phyloP scores from a whole-genome alignment of 2,797 vertebrate genomes.

The Ctenopoma multispine region DNA sequence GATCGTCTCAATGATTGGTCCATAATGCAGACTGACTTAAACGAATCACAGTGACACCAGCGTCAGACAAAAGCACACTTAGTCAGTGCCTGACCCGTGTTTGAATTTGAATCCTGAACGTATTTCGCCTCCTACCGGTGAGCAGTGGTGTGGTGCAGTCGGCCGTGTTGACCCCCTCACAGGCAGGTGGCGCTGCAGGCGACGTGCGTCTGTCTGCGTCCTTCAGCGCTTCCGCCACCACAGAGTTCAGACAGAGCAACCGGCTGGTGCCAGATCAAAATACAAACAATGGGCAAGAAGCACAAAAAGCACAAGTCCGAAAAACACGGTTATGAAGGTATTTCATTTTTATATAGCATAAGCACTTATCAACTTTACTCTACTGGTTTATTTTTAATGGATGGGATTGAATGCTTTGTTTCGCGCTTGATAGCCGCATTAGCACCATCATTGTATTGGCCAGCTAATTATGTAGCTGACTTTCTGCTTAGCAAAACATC shows the following conservation, averaged over 20 bases:
- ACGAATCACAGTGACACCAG: too few species aligned
- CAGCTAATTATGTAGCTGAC: background rate
- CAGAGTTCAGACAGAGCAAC: slow-evolving; percentile 9
- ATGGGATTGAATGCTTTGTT: rapidly evolving
- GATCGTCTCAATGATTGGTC: too few species aligned
- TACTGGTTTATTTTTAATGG: background rate
- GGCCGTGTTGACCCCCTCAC: background rate
- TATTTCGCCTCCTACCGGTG: slow-evolving; percentile 56
- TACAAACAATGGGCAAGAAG: slow-evolving; percentile 93
- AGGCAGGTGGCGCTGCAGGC: slow-evolving; percentile 63
- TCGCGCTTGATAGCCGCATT: background rate
- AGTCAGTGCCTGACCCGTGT: background rate
- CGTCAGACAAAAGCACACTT: background rate
- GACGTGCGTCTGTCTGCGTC: rapidly evolving
- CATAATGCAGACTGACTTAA: too few species aligned
- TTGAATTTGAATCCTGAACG: slow-evolving; percentile 8
- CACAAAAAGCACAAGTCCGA: slow-evolving; percentile 98
- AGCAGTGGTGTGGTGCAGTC: rapidly evolving
- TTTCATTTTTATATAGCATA: background rate
- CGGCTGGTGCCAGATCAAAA: slow-evolving; percentile 36
- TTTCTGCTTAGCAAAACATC: background rate
- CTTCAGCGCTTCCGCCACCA: slow-evolving; percentile 35
- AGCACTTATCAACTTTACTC: rapidly evolving
- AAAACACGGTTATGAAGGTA: slow-evolving; percentile 92
- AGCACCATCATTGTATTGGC: slow-evolving; percentile 1